These are phyloP conservation scores for Conus canariensis DNA, from an alignment of 2,888 invertebrate species.

Conservation along the genomic window DNA sequence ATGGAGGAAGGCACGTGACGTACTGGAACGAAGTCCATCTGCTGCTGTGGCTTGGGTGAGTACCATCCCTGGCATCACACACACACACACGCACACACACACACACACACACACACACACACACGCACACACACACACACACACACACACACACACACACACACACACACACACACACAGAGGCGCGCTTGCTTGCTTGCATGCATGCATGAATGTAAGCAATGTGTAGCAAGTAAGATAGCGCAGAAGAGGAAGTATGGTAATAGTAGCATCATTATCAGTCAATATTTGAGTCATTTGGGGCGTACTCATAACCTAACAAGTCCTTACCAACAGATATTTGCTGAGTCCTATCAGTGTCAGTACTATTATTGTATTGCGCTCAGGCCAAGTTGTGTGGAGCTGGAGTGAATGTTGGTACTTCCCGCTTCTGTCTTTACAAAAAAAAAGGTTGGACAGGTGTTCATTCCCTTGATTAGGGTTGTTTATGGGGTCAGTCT, in stretches of 20 bases:
- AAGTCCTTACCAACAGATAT: no score
- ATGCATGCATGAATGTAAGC: neutral
- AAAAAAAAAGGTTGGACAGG: neutral
- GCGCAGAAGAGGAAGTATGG: no score
- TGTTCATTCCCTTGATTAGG: neutral
- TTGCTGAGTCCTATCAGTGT: neutral
- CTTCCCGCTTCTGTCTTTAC: neutral
- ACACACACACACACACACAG: slow-evolving; percentile 19
- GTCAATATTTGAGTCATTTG: no score
- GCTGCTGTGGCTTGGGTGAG: slow-evolving; percentile 63
- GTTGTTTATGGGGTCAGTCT: no score
- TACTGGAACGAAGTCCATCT: slow-evolving; percentile 71
- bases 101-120: neutral
- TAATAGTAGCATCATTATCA: no score
- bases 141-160: neutral
- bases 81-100: neutral
- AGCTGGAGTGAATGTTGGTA: neutral
- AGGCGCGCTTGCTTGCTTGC: neutral
- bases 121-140: slow-evolving; percentile 14
- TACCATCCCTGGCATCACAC: slow-evolving; percentile 55
- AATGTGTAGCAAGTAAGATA: neutral
- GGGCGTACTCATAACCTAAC: no score
- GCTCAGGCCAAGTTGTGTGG: no score
- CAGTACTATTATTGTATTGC: neutral
- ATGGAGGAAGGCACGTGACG: slow-evolving; percentile 72